Evolutionary conservation across 2,113 vertebrate genomes (phyloP), one percentile per base, ranked within the genome.

Genomic region (Synchiropus splendidus): DNA sequence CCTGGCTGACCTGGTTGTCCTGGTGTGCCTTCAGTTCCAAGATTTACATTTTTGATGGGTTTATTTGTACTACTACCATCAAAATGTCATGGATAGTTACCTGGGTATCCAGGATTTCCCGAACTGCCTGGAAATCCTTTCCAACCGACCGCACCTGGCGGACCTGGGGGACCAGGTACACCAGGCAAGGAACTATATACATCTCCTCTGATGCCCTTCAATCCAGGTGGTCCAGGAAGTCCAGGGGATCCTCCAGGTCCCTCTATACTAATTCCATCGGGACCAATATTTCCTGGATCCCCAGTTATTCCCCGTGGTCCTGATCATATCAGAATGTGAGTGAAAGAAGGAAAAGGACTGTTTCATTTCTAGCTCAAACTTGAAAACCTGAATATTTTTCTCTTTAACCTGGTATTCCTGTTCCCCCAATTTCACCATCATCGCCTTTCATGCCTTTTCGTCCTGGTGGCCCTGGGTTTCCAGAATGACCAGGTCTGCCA

Each of bases 351-450:
- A 8, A 27, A 27, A 27, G 8, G 4, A 27, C 8, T 27, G 8
- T 27, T 27, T 5, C 4, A 27, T 27, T 27, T 5, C 9, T 6
- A 16, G 16, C 5, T 6, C 18, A 18, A 5, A 33, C 16, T 11
- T 6, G n/a, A 27, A 50, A 27, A 27, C 10, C 1, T 27, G 31
- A 8, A 27, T 27, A 27, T 27, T 27, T 8, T 27, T 27, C n/a
- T 17, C 39, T 4, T 41, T 31, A 74, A 18, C 91, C 91, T 0
- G 70, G 64, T 1, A 54, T 64, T 46, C 90, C 90, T 0, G 58
- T 38, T 9, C 17, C 35, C 15, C 21, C 51, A 49, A 1, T 33
- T 15, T 3, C 14, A 21, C 18, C 50, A 16, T 51, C 40, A 49
- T 72, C 66, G 58, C 77, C 79, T 47, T 36, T 61, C 36, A 65